Evolutionary conservation across 1,140 invertebrate species (phyloP), one percentile per base, ranked within the genome.

Genomic region (Lordiphosa collinella): DNA sequence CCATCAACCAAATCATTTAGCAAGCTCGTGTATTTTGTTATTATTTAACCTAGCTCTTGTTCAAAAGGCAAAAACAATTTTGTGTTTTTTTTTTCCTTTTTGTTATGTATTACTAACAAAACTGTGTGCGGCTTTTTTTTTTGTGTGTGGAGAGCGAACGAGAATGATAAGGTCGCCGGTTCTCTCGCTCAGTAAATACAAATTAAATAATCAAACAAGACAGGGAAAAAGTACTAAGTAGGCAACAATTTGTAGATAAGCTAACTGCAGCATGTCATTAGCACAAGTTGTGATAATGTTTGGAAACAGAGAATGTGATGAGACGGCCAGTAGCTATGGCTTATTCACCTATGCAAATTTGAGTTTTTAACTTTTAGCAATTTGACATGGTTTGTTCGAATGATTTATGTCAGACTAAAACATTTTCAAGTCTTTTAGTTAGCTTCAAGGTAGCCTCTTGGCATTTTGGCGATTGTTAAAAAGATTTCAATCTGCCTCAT

Each of bases 31-130:
- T 73, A 60, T 67, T 66, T 79, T 82, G 76, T 84, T 76, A 84
- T 82, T 82, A 82, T 82, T 82, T 84, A 82, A 73, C 56, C 64
- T 62, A 65, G 48, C 62, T 76, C 58, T 72, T 69, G 56, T 54
- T 58, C 57, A 50, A 60, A 59, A 56, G 46, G 49, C 59, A 65
- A 54, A 36, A 54, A 48, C 22, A 65, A 36, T 40, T 46, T 41
- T 58, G 37, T 18, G 12, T 41, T 29, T 29, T 29, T 8, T 29
- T 29, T 25, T 25, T 25, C 6, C 8, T 29, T 8, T 38, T 12
- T 41, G 54, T 44, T 69, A 59, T 63, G 49, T 80, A 75, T 69
- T 60, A 82, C 41, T 69, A 75, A 57, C 60, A 54, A 75, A 62
- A 70, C 58, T 32, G 22, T n/a, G n/a, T n/a, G n/a, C n/a, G n/a